Evolutionary conservation across 2,113 vertebrate genomes (phyloP).

Genomic region (Boulengeromyrus knoepffleri): DNA sequence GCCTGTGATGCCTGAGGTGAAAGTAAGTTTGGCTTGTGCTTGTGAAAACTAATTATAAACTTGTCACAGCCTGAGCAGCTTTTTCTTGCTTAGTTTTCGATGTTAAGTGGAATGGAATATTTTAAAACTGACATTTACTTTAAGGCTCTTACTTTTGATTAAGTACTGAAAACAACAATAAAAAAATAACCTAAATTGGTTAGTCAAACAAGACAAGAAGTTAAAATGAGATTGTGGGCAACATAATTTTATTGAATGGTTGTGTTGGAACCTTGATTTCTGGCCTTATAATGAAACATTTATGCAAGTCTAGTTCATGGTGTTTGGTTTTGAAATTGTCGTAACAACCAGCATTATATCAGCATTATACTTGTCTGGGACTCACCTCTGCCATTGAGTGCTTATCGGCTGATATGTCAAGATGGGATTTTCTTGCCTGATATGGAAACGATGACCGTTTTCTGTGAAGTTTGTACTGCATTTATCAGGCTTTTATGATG

Average conservation of each 20-base stretch:
- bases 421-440: conserved; percentile 51
- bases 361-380: not conserved
- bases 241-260: not conserved
- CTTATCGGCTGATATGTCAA: not conserved
- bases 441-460: conserved; percentile 42
- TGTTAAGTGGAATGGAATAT: not conserved
- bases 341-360: not conserved
- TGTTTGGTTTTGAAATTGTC: not conserved
- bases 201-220: not conserved
- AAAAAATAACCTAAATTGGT: not conserved
- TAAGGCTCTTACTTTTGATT: not conserved
- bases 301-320: not conserved
- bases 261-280: not conserved
- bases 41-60: conserved; percentile 8
- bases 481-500: not conserved
- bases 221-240: not conserved
- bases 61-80: not conserved
- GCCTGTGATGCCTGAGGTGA: not conserved
- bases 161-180: not conserved
- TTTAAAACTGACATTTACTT: not conserved
- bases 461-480: conserved; percentile 48
- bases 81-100: not conserved
- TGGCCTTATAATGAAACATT: not conserved
- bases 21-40: not conserved
- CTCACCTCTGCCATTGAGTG: not conserved